These are phyloP conservation scores for Drosophila kikkawai DNA, from an alignment of 1,140 invertebrate species.

Conservation along the genomic window DNA sequence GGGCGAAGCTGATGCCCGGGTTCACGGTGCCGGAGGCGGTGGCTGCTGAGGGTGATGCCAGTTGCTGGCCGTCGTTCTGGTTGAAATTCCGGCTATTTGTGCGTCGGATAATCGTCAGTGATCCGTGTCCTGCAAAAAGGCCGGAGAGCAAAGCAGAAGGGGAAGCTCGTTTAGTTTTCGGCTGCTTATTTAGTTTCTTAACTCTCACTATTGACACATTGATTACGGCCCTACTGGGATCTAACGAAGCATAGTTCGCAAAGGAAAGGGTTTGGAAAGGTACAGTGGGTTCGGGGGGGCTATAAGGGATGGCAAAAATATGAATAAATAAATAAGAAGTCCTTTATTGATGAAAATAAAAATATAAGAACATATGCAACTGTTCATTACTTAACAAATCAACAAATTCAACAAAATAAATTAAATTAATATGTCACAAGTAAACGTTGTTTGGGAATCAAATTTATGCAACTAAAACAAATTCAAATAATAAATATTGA, in stretches of 20 bases:
- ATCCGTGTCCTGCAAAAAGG: constrained; percentile 89
- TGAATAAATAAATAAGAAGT: background rate
- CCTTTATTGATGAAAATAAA: background rate
- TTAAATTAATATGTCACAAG: background rate
- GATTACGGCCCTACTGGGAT: constrained; percentile 48
- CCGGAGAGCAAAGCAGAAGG: constrained; percentile 21
- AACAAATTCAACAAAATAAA: no score
- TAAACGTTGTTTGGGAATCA: background rate
- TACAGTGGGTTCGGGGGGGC: constrained; percentile 13
- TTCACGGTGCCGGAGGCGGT: constrained; percentile 35
- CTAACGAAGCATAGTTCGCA: constrained; percentile 26
- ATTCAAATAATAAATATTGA: background rate
- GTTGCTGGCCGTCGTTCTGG: constrained; percentile 60
- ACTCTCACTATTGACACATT: constrained; percentile 49
- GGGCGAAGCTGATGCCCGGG: constrained; percentile 56
- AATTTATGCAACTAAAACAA: background rate
- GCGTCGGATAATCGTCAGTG: constrained; percentile 92
- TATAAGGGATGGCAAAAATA: background rate
- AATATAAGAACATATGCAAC: background rate
- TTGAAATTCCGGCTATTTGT: constrained; percentile 87
- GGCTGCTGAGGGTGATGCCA: constrained; percentile 53
- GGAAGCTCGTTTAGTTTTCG: constrained; percentile 26
- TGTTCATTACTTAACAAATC: no score
- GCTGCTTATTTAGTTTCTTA: constrained; percentile 23
- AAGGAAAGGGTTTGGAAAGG: constrained; percentile 5